Evolutionary conservation across 1,140 invertebrate genomes (phyloP).

Genomic region (Sarcophaga bullata): DNA sequence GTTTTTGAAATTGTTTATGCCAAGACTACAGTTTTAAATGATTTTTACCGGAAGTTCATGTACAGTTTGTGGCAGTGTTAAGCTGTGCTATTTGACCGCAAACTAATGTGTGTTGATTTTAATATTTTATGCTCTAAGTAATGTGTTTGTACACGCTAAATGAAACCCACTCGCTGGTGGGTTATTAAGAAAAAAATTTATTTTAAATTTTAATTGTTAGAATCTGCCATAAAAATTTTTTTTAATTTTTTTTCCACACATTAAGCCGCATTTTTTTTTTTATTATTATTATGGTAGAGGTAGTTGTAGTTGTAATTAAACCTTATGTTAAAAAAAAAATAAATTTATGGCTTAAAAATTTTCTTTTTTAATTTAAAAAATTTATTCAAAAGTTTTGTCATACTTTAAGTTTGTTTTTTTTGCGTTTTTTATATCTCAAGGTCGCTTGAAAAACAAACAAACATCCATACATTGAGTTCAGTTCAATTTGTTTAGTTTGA

Average conservation of each 20-base stretch:
- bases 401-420: not conserved
- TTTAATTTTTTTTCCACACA: too few relatives aligned
- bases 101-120: slow-evolving; percentile 23
- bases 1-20: not conserved
- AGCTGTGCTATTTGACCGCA: slow-evolving; percentile 21
- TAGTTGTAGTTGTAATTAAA: too few relatives aligned
- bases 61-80: not conserved
- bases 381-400: not conserved
- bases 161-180: too few relatives aligned
- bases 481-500: not conserved
- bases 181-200: too few relatives aligned
- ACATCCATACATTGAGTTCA: not conserved
- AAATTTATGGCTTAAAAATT: too few relatives aligned
- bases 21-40: not conserved
- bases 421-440: slow-evolving; percentile 7
- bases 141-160: not conserved
- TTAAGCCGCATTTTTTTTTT: too few relatives aligned
- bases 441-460: not conserved
- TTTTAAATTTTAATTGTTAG: too few relatives aligned
- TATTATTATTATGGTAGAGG: too few relatives aligned
- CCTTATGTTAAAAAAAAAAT: too few relatives aligned
- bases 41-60: slow-evolving; percentile 27
- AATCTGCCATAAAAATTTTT: too few relatives aligned
- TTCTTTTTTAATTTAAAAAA: too few relatives aligned
- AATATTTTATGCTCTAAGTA: slow-evolving; percentile 35